phyloP scores from a whole-genome alignment of 2,113 vertebrate genomes.

The Emydura subglobosa region DNA sequence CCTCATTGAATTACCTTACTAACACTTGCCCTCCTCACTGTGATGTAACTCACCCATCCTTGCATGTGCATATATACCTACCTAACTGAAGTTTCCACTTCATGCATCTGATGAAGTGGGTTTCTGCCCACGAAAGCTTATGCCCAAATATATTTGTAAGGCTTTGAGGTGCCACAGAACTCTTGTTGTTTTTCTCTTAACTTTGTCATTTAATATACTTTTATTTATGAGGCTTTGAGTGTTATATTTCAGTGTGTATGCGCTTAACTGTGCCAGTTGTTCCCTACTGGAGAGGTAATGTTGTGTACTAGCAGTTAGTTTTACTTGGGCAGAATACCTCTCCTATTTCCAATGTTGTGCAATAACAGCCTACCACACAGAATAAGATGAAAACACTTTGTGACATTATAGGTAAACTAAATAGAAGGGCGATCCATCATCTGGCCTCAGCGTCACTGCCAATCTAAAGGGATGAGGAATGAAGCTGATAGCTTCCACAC shows the following conservation, averaged over 20 bases:
- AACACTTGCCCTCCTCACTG: too few species aligned
- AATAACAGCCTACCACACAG: neutral
- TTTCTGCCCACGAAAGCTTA: too few species aligned
- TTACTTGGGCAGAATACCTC: conserved; percentile 26
- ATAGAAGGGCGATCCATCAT: neutral
- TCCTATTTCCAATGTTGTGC: neutral
- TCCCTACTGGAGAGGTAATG: conserved; percentile 39
- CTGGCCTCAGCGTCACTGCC: conserved; percentile 17
- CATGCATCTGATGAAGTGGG: too few species aligned
- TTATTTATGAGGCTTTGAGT: conserved; percentile 62
- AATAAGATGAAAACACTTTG: conserved; percentile 11
- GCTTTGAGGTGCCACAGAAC: too few species aligned
- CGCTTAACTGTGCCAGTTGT: conserved; percentile 53
- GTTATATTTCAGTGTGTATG: conserved; percentile 55
- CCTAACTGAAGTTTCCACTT: too few species aligned
- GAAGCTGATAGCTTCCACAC: conserved; percentile 58
- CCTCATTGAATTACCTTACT: too few species aligned
- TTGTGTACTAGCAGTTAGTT: neutral
- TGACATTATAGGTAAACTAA: conserved; percentile 51
- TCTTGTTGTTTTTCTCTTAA: neutral
- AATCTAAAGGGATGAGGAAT: conserved; percentile 20
- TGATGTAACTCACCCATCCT: too few species aligned
- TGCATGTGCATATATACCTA: too few species aligned
- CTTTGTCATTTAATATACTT: conserved; percentile 61
- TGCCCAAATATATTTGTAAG: too few species aligned